Base-by-base conservation (phyloP, 2,888 invertebrate genomes). In the Blastobasis adustella region DNA sequence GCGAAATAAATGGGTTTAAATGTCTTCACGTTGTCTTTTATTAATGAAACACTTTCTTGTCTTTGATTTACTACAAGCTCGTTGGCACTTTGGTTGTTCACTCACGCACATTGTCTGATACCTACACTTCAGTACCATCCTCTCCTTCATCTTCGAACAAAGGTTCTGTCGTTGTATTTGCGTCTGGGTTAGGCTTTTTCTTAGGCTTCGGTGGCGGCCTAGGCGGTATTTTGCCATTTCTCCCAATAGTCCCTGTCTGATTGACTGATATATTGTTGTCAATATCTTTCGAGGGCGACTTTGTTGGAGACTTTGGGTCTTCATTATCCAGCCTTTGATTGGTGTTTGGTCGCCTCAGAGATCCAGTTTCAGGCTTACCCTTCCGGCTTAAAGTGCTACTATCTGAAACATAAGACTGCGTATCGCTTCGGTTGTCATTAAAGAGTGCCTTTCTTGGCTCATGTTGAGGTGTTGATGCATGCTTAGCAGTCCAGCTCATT, bases 61-160 rank as follows among this genome's bases (percentile, higher is more conserved):
- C 55, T 37, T 45, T 10, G 45, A 36, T 75, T 76, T 76, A 77
- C 79, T 79, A 78, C 73, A 79, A 79, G 81, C 80, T 82, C 81
- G 76, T 86, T 86, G 87, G 85, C 86, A 86, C 84, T 82, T 82
- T 76, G 78, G 75, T 74, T 63, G 65, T 63, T 68, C 69, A 73
- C 66, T 65, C 63, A 64, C 65, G 65, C 62, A 45, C 45, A 45
- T 61, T 47, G 45, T 52, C 56, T 50, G 46, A 49, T 67, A 62
- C 63, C 60, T 92, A 95, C 89, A 96, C 96, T 90, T 96, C 96
- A 65, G 96, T 96, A 60, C 96, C 96, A 64, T 96, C 95, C 73
- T 96, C 96, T 38, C 95, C 95, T 81, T 96, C 96, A 74, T 96
- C 96, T 74, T 96, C 95, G 71, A 95, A 95, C 58, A 95, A 81